phyloP scores from a whole-genome alignment of 2,113 vertebrate genomes.

The Lethenteron camtschaticum region DNA sequence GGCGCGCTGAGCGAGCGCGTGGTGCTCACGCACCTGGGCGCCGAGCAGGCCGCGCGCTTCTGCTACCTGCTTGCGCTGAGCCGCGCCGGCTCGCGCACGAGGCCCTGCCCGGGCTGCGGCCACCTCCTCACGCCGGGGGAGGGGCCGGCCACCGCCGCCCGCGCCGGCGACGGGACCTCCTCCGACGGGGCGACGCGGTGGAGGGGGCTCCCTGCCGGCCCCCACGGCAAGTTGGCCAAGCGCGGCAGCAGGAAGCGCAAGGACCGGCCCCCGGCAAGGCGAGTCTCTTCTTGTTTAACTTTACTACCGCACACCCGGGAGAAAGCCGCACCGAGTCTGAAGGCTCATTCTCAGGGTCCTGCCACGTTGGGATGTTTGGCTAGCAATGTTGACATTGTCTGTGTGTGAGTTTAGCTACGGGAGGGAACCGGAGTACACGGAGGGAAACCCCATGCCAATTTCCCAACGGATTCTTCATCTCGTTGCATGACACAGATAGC shows the following conservation, averaged over 20 bases:
- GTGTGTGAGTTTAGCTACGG: too few species aligned
- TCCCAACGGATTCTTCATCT: too few species aligned
- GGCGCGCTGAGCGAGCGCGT: constrained; percentile 62
- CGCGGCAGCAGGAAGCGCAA: constrained; percentile 12
- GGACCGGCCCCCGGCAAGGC: constrained; percentile 15
- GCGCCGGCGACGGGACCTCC: constrained; percentile 31
- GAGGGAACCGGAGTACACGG: too few species aligned
- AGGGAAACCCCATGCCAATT: too few species aligned
- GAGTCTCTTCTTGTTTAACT: constrained; percentile 16
- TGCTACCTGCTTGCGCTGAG: constrained; percentile 84
- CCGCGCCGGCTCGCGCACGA: constrained; percentile 74
- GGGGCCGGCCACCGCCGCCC: constrained; percentile 13
- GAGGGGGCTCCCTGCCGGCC: constrained; percentile 38
- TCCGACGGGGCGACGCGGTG: constrained; percentile 69
- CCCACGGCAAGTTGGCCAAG: constrained; percentile 15
- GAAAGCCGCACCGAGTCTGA: too few species aligned
- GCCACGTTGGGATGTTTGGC: too few species aligned
- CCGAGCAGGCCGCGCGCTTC: constrained; percentile 64
- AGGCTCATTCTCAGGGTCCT: too few species aligned
- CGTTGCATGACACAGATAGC: too few species aligned
- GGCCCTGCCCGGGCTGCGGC: constrained; percentile 87
- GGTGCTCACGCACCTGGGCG: constrained; percentile 46
- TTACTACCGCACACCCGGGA: constrained; percentile 10
- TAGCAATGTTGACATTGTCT: too few species aligned
- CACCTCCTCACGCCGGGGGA: constrained; percentile 68